Evolutionary conservation across 2,797 vertebrate genomes (phyloP).

Genomic region (Sebastes elongatus): DNA sequence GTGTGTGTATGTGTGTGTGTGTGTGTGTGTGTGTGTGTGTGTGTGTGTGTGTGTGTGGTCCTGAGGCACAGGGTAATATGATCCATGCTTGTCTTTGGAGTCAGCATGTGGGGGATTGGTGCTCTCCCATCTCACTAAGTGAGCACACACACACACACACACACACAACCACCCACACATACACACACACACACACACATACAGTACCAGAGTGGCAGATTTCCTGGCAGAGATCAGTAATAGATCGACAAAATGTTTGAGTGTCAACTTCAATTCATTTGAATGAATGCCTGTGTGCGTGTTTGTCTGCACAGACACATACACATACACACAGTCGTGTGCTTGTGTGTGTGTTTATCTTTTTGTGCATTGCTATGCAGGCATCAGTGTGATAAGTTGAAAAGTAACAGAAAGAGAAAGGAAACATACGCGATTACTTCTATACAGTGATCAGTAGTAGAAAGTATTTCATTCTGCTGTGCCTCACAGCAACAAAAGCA

Average conservation of each 20-base stretch:
- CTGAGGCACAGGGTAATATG: slow-evolving; percentile 49
- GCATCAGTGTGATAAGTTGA: slow-evolving; percentile 20
- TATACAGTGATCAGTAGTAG: background rate
- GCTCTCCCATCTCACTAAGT: slow-evolving; percentile 35
- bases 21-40: slow-evolving; percentile 2
- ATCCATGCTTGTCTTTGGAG: slow-evolving; percentile 64
- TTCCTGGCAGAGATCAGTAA: slow-evolving; percentile 61
- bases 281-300: slow-evolving; percentile 29
- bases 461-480: slow-evolving; percentile 1
- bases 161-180: background rate
- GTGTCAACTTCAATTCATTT: slow-evolving; percentile 62
- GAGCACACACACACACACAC: slow-evolving; percentile 12
- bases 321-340: too few relatives aligned
- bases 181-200: slow-evolving; percentile 3
- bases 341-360: background rate
- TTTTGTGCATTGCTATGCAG: slow-evolving; percentile 7
- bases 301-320: background rate
- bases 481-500: background rate
- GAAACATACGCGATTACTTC: slow-evolving; percentile 5
- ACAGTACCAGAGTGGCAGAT: slow-evolving; percentile 32
- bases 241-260: slow-evolving; percentile 60
- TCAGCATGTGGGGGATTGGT: slow-evolving; percentile 54
- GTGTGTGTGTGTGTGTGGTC: slow-evolving; percentile 63
- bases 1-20: slow-evolving; percentile 9
- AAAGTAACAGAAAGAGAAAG: slow-evolving; percentile 48